Evolutionary conservation across 2,888 invertebrate species (phyloP).

Genomic region (Xestia rhomboidea): DNA sequence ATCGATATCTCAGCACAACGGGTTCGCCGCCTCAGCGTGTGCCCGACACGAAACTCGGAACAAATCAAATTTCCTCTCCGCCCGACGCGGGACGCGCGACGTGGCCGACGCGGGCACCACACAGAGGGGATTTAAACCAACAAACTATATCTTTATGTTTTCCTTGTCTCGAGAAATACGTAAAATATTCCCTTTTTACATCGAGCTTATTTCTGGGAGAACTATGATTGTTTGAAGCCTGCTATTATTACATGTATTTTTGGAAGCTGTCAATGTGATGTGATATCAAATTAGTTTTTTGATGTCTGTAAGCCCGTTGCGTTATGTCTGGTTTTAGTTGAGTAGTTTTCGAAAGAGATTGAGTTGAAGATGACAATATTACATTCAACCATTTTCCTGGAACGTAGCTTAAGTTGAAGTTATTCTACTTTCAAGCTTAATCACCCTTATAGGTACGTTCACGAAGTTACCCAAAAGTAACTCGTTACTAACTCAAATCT

Average conservation of each 20-base stretch:
- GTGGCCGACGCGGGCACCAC: slow-evolving; percentile 44
- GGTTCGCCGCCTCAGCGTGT: slow-evolving; percentile 4
- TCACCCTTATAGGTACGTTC: not conserved
- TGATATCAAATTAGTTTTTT: slow-evolving; percentile 15
- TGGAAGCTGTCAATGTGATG: slow-evolving; percentile 24
- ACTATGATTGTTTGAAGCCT: slow-evolving; percentile 48
- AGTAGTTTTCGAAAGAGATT: not conserved
- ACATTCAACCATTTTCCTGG: not conserved
- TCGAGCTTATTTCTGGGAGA: slow-evolving; percentile 49
- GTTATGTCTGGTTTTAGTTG: not conserved
- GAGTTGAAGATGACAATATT: not conserved
- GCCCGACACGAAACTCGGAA: slow-evolving; percentile 58
- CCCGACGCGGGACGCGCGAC: not conserved
- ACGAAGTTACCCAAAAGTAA: not conserved
- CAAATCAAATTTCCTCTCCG: slow-evolving; percentile 78
- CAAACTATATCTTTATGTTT: slow-evolving; percentile 66
- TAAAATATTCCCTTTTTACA: slow-evolving; percentile 43
- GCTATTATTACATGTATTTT: slow-evolving; percentile 21
- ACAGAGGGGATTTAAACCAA: slow-evolving; percentile 71
- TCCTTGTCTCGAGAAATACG: slow-evolving; percentile 51
- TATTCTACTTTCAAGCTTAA: not conserved
- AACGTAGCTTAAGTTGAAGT: not conserved
- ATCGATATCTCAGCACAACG: slow-evolving; percentile 18
- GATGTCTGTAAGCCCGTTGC: not conserved
- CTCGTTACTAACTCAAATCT: not conserved